Evolutionary conservation across 2,888 invertebrate genomes (phyloP).

Genomic region (Empis stercorea): DNA sequence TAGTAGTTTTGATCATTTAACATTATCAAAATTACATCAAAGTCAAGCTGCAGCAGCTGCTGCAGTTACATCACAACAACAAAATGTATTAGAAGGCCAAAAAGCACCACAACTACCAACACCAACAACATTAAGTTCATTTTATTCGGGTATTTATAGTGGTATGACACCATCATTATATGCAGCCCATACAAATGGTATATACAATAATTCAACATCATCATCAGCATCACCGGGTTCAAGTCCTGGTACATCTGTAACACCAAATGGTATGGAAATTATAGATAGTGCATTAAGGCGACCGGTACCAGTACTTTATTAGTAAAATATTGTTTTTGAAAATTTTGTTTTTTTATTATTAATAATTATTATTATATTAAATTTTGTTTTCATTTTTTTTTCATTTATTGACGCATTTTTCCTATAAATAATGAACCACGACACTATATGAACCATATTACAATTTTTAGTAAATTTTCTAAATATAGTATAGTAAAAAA

Average conservation of each 20-base stretch:
- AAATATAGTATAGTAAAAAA: too few species aligned
- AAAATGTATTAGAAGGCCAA: slow-evolving; percentile 30
- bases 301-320: slow-evolving; percentile 36
- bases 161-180: slow-evolving; percentile 35
- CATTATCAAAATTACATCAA: slow-evolving; percentile 34
- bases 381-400: too few species aligned
- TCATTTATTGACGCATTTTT: too few species aligned
- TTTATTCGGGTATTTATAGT: slow-evolving; percentile 36
- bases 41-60: slow-evolving; percentile 30
- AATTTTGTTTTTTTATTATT: neutral
- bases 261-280: slow-evolving; percentile 30
- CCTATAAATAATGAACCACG: too few species aligned
- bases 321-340: slow-evolving; percentile 10
- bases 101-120: slow-evolving; percentile 28
- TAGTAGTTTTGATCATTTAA: slow-evolving; percentile 34
- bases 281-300: slow-evolving; percentile 32
- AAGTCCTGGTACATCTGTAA: slow-evolving; percentile 25
- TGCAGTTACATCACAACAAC: slow-evolving; percentile 29
- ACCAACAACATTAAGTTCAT: slow-evolving; percentile 33
- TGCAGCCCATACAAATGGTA: slow-evolving; percentile 33
- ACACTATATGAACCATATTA: too few species aligned
- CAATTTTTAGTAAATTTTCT: too few species aligned
- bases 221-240: slow-evolving; percentile 33
- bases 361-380: too few species aligned
- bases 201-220: slow-evolving; percentile 34